These are phyloP conservation scores for Chaetodon auriga DNA, from an alignment of 2,113 vertebrate species.

Conservation along the genomic window DNA sequence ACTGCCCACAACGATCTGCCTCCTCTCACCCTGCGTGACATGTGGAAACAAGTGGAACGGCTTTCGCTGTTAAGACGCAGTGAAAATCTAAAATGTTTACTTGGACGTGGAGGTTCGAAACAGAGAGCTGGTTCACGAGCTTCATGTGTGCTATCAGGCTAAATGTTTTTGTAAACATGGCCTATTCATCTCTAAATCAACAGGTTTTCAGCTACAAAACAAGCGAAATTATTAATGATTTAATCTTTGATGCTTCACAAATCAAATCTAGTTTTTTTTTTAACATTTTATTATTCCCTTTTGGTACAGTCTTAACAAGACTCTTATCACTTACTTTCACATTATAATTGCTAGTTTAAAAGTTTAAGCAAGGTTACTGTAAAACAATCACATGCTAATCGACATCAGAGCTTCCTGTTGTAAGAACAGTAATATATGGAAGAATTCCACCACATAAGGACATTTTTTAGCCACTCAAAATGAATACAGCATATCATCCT, in stretches of 20 bases:
- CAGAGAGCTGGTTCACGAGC: background rate
- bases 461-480: slow-evolving; percentile 30
- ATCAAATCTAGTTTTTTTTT: background rate
- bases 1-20: slow-evolving; percentile 41
- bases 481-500: slow-evolving; percentile 43
- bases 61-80: slow-evolving; percentile 14
- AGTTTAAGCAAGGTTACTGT: background rate
- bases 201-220: slow-evolving; percentile 1
- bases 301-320: background rate
- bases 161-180: background rate
- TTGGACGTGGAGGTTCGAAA: background rate
- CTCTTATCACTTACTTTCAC: background rate
- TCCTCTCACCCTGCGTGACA: slow-evolving; percentile 28
- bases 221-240: background rate
- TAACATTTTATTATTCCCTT: background rate
- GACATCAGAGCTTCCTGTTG: background rate
- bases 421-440: background rate
- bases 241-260: background rate
- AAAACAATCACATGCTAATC: background rate
- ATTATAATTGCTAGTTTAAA: background rate
- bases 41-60: slow-evolving; percentile 46
- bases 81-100: slow-evolving; percentile 26
- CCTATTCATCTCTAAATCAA: background rate
- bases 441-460: slow-evolving; percentile 32
- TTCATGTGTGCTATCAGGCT: background rate